Evolutionary conservation across 2,113 vertebrate genomes (phyloP), one percentile per base, ranked within the genome.

Genomic region (Notothenia rossii): DNA sequence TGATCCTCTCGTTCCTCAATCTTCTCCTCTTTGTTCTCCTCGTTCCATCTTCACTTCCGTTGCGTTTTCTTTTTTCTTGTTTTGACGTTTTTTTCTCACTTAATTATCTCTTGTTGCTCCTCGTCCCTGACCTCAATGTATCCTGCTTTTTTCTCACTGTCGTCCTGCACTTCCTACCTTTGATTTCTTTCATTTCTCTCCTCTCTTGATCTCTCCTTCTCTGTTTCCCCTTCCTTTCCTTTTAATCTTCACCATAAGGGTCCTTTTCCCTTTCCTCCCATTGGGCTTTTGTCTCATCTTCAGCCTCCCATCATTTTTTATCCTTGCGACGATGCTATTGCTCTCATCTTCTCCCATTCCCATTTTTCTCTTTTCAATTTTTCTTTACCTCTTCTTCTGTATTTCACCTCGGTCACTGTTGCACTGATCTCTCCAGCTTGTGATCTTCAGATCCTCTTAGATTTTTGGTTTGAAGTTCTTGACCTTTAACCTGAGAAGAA

Each of bases 31-130:
- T 22, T n/a, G 15, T 13, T 7, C 60, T 2, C 14, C 22, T 13
- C 14, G 49, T 15, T 14, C 25, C 14, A 50, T 5, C n/a, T 0
- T 14, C 0, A 3, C 13, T 6, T 40, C 12, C 2, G 4, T 40
- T 46, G 1, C 18, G 0, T n/a, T 48, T 33, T 48, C 15, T 25
- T 61, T 48, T 53, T 40, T 7, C 6, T 70, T 48, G n/a, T 49
- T 7, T 56, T 70, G 43, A 55, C 2, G 29, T 55, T 29, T 66
- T 63, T 29, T 45, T 50, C 15, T 56, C 1, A 18, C 40, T 48
- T 17, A 17, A 45, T 22, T 45, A n/a, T 64, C 58, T 11, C 9
- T 10, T 50, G 10, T 62, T 5, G 10, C 36, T 53, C 18, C 11
- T 59, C 51, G n/a, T 36, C 49, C 51, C 17, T 49, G 43, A 48